Percentiles rank a stretch among this genome's conserved stretches.
These are phyloP conservation scores for Theocolax elegans DNA, from an alignment of 1,140 invertebrate genomes.

Conservation along the genomic window DNA sequence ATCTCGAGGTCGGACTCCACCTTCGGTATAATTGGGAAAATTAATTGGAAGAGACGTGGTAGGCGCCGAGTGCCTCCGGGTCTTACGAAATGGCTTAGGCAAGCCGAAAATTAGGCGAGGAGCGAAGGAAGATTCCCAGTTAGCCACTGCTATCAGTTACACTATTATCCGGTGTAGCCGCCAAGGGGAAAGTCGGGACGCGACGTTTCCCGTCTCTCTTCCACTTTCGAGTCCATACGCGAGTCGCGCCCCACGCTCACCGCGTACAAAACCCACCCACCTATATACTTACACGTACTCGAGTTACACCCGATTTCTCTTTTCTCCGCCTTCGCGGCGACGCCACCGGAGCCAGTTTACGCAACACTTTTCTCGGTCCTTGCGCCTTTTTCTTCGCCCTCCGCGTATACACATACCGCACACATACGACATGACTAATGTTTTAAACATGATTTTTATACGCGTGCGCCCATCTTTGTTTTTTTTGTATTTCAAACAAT, in stretches of 20 bases:
- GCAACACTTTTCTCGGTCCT: too few relatives aligned
- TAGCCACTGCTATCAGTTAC: slow-evolving; percentile 66
- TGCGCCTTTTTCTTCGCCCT: background rate
- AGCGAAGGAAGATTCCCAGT: slow-evolving; percentile 54
- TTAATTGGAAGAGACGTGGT: slow-evolving; percentile 38
- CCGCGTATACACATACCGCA: too few relatives aligned
- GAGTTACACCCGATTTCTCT: slow-evolving; percentile 37
- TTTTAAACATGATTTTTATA: too few relatives aligned
- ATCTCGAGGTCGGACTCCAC: too few relatives aligned
- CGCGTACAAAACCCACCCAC: background rate
- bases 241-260: background rate
- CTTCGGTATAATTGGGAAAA: slow-evolving; percentile 30
- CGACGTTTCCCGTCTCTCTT: background rate
- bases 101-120: slow-evolving; percentile 65
- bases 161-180: slow-evolving; percentile 62
- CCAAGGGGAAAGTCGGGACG: slow-evolving; percentile 49
- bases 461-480: too few relatives aligned
- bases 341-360: slow-evolving; percentile 7
- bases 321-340: slow-evolving; percentile 14
- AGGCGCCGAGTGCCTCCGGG: background rate
- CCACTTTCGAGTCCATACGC: background rate
- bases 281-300: background rate
- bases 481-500: too few relatives aligned
- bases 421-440: too few relatives aligned
- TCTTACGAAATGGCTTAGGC: slow-evolving; percentile 51